Percentiles rank a stretch among this genome's conserved stretches.
These are phyloP conservation scores for Rhabditoides inermis DNA, from an alignment of 2,888 invertebrate species.

Conservation along the genomic window DNA sequence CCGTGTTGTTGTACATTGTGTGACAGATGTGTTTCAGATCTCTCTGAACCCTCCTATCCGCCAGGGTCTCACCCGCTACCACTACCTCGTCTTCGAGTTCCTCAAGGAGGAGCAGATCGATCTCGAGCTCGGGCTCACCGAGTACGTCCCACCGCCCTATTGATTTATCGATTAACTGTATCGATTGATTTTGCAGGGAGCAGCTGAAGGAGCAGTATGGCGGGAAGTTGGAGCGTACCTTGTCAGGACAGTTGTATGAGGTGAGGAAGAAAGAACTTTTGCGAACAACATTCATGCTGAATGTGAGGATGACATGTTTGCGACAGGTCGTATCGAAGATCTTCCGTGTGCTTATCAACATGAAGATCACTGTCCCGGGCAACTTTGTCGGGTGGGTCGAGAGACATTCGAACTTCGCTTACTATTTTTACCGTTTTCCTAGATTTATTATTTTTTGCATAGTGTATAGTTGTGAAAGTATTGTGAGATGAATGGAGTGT, in stretches of 20 bases:
- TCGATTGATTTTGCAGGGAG: constrained; percentile 59
- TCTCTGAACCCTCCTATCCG: constrained; percentile 97
- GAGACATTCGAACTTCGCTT: not conserved
- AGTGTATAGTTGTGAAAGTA: not conserved
- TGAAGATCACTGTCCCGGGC: constrained; percentile 88
- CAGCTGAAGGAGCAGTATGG: constrained; percentile 87
- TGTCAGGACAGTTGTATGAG: constrained; percentile 86
- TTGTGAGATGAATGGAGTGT: too few relatives aligned
- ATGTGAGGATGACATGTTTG: too few relatives aligned
- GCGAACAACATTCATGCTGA: too few relatives aligned
- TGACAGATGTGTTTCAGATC: constrained; percentile 54
- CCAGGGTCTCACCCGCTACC: constrained; percentile 96
- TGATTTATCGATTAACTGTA: not conserved
- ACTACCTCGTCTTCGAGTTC: constrained; percentile 85
- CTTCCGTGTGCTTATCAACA: constrained; percentile 87
- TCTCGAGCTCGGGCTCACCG: constrained; percentile 79
- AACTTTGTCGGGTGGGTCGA: constrained; percentile 71
- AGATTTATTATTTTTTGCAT: not conserved
- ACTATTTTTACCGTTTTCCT: not conserved
- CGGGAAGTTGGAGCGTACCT: constrained; percentile 77
- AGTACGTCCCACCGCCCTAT: constrained; percentile 61
- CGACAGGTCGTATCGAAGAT: constrained; percentile 75
- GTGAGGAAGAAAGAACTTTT: not conserved
- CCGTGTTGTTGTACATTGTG: not conserved
- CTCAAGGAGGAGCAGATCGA: constrained; percentile 86